Base-by-base conservation (phyloP, 2,888 invertebrate genomes). In the Acleris sparsana region DNA sequence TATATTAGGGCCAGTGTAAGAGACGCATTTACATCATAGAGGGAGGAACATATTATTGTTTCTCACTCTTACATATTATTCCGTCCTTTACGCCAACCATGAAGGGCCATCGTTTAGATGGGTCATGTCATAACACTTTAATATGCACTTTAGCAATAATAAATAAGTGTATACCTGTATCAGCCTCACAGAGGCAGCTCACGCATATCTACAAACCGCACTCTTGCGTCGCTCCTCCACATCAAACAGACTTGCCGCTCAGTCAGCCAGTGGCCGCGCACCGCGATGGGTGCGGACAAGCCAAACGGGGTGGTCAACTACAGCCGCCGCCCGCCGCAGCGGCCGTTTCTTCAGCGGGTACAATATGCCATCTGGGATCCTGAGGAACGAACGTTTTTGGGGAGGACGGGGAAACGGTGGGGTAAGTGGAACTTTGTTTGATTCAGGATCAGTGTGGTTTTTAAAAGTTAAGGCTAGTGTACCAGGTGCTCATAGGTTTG, bases 351-450 rank as follows among this genome's bases (percentile, higher is more conserved):
- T 43, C 85, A 91, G 75, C 79, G 75, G 69, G 73, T 92, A 62
- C 79, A 84, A 71, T 91, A 90, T 59, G 85, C 82, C 43, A 95
- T 96, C 72, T 94, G 94, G 77, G 93, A 96, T 73, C 85, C 94
- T 0, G 90, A 93, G 59, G 93, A 94, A 43, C 93, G 94, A 51
- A 94, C 94, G 20, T 92, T 95, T 68, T 81, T 95, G 68, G 95
- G 95, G 3, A 89, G 95, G 59, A 94, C 94, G 53, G 89, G 92
- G 18, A 84, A 87, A 69, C 90, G 94, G 83, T 96, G 96, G 96
- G 95, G 96, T 96, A 86, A 94, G 94, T 75, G 39, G 56, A 1
- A 29, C 20, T 33, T 22, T 20, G 16, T 7, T 20, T 1, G 25
- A 25, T 25, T 7, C 25, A 5, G 25, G 0, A 6, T 25, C 6